Base-by-base conservation (phyloP, 2,113 vertebrate genomes). In the Serinus canaria region DNA sequence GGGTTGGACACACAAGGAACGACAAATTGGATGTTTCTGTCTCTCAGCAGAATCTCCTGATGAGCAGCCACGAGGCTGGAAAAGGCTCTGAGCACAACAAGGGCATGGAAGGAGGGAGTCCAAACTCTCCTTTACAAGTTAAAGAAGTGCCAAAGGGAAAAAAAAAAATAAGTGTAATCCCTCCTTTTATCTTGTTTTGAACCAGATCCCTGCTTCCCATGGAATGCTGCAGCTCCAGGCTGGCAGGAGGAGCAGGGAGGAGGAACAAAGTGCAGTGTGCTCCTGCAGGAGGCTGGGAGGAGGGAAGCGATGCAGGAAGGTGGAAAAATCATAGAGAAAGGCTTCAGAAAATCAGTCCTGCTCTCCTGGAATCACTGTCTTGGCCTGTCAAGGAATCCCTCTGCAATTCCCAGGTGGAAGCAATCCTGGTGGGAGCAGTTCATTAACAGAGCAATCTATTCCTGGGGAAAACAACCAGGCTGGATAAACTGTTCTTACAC, bases 181-280 rank as follows among this genome's bases (percentile, higher is more conserved):
- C 8, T 91, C 5, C 9, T 11, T 83, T 85, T 74, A 18, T 39
- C 24, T 82, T 53, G 10, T 37, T 75, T 58, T 21, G 58, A 84
- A 43, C 8, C 68, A 62, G 25, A 69, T 49, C 28, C 16, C 24
- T 49, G 14, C 21, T 93, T 25, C 28, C 23, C 11, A 8, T 17
- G 21, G 14, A 53, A 22, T 41, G 20, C 37, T 77, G 35, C 21
- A 73, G 55, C 21, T 56, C 35, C 10, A 13, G 37, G 23, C 64
- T 12, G 13, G n/a, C 15, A 46, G 44, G 18, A n/a, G 5, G 6
- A 21, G 1, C 8, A 8, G 15, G 5, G 7, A 4, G 5, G 7
- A 4, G 17, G n/a, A 50, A 4, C 24, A 31, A 49, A 89, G 41
- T 10, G 53, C 17, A 11, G 27, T 5, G 19, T 22, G 76, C 8